Evolutionary conservation across 2,888 invertebrate species (phyloP), one percentile per base, ranked within the genome.

Genomic region (Tenthredo mesomela): DNA sequence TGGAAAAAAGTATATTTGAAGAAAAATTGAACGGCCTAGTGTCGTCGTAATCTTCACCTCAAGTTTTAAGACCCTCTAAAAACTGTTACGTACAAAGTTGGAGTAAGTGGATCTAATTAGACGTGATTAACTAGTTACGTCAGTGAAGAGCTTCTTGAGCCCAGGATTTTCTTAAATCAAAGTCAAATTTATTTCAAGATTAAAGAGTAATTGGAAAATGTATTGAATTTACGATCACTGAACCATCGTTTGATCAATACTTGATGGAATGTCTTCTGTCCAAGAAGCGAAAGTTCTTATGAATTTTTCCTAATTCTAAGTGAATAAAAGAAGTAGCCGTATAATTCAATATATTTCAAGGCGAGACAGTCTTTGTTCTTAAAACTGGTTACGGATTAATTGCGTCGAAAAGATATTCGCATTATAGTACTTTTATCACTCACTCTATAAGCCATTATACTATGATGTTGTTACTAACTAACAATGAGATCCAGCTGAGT

Each of bases 391-490:
- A 40, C 5, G 12, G 21, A 40, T 73, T 40, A 21, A 43, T 29
- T 10, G n/a, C n/a, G n/a, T 25, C 43, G 10, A 29, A 40, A 43
- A 21, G 21, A 5, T 73, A 43, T 25, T 71, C 71, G 3, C 43
- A 77, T 50, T 61, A 21, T 37, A 33, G n/a, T 37, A 33, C 21
- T n/a, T 21, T n/a, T 25, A 61, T 12, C 61, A 80, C 80, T 80
- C 80, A 80, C 80, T 80, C 40, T 80, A 61, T 1, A 61, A 61
- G 80, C 80, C 80, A 80, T 80, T 80, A 15, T 10, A 25, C 15
- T 54, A 12, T 40, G 7, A 40, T 1, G 9, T 33, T 61, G 21
- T 5, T 37, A 40, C 29, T 61, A 5, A 80, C 58, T 80, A 61
- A 80, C 80, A 80, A 80, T 21, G n/a, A 61, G 80, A 58, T 80